These are phyloP conservation scores for Drosophila repleta DNA, from an alignment of 1,140 invertebrate genomes.

Conservation along the genomic window DNA sequence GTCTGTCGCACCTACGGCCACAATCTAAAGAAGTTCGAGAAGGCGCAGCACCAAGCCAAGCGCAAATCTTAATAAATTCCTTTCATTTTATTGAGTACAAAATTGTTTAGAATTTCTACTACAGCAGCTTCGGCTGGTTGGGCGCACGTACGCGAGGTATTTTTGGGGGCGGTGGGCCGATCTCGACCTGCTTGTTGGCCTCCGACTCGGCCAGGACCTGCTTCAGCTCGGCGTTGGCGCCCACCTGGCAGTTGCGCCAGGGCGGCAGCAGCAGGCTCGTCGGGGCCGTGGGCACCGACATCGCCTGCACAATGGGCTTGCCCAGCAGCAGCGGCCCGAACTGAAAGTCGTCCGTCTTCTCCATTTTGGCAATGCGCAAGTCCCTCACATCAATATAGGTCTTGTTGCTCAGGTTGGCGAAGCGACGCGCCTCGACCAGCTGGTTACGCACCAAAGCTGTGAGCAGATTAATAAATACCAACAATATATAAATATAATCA, in stretches of 20 bases:
- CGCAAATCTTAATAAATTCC: too few relatives aligned
- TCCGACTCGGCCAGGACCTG: neutral
- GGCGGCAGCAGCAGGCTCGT: slow-evolving; percentile 26
- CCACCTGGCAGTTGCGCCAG: slow-evolving; percentile 36
- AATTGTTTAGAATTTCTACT: too few relatives aligned
- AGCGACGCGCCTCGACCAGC: slow-evolving; percentile 21
- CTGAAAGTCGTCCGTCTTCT: slow-evolving; percentile 24
- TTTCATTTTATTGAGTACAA: too few relatives aligned
- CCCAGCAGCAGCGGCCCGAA: neutral
- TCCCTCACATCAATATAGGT: slow-evolving; percentile 1
- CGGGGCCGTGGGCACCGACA: neutral
- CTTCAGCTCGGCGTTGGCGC: slow-evolving; percentile 22
- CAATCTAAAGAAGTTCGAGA: slow-evolving; percentile 6
- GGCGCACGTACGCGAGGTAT: neutral
- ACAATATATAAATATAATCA: neutral
- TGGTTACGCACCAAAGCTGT: slow-evolving; percentile 26
- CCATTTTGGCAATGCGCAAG: slow-evolving; percentile 13
- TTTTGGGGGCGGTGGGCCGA: neutral
- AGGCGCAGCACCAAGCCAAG: neutral
- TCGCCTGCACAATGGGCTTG: slow-evolving; percentile 21
- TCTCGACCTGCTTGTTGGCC: neutral
- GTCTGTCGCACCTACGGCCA: slow-evolving; percentile 36
- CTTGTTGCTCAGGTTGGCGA: slow-evolving; percentile 23
- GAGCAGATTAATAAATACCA: too few relatives aligned
- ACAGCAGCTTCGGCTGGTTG: neutral